Conservation (phyloP, 2,888 invertebrate genomes). For the Drosophila crucigera region DNA sequence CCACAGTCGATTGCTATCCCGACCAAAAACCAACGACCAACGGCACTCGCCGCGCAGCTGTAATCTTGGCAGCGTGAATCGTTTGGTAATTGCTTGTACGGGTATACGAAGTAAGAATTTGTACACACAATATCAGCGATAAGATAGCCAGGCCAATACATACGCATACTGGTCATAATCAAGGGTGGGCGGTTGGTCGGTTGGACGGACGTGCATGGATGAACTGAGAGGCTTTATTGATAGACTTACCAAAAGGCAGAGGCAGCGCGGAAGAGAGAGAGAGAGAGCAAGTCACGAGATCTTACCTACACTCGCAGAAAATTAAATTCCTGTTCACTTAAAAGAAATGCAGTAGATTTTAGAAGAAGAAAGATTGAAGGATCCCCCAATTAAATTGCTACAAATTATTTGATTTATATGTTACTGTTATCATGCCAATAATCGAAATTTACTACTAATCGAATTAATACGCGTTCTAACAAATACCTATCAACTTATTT, state of each 20-base stretch:
- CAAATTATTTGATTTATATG: not conserved
- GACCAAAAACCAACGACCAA: not conserved
- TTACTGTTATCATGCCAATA: not conserved
- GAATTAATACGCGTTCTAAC: not conserved
- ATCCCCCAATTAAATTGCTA: not conserved
- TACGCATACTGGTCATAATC: constrained; percentile 12
- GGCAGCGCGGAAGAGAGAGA: constrained; percentile 11
- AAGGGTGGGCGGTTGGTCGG: not conserved
- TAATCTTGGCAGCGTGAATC: constrained; percentile 61
- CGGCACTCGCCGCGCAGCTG: constrained; percentile 14
- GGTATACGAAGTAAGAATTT: constrained; percentile 68
- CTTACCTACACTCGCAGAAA: constrained; percentile 14
- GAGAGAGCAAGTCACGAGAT: constrained; percentile 36
- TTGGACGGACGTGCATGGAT: not conserved
- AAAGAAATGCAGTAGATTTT: not conserved
- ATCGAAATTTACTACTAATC: not conserved
- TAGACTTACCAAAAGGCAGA: constrained; percentile 7
- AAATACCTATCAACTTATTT: not conserved
- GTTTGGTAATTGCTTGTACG: constrained; percentile 82
- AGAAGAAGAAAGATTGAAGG: not conserved
- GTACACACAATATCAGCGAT: constrained; percentile 60
- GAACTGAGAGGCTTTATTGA: constrained; percentile 27
- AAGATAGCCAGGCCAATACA: constrained; percentile 60
- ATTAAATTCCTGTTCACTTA: no score
- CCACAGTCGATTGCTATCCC: constrained; percentile 6